Conservation (phyloP, 2,888 invertebrate species). For the Asteroscopus sphinx region DNA sequence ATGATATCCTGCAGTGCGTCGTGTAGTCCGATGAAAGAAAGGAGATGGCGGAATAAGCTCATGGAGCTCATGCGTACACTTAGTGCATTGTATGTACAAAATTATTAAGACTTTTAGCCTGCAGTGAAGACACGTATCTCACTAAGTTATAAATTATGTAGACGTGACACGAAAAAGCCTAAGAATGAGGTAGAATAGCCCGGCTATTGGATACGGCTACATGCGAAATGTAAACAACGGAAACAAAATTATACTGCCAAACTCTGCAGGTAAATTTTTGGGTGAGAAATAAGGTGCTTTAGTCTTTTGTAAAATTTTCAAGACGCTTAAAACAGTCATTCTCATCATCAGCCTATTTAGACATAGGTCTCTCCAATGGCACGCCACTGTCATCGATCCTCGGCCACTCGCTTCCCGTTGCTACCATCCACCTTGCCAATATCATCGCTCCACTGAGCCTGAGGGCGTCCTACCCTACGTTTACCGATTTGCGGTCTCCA, state of each 20-base stretch:
- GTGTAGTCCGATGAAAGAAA: no score
- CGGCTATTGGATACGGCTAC: conserved; percentile 31
- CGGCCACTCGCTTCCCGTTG: no score
- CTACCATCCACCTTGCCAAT: no score
- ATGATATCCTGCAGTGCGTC: no score
- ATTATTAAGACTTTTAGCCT: conserved; percentile 46
- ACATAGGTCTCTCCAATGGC: no score
- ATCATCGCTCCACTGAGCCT: no score
- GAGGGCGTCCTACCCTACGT: no score
- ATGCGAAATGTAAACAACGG: conserved; percentile 45
- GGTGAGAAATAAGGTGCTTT: conserved; percentile 9
- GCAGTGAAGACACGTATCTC: conserved; percentile 50
- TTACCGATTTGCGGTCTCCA: no score
- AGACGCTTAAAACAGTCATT: conserved; percentile 2
- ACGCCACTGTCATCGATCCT: no score
- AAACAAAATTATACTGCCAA: conserved; percentile 50
- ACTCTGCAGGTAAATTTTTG: conserved; percentile 25
- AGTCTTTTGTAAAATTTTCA: conserved; percentile 2
- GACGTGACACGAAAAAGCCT: conserved; percentile 49
- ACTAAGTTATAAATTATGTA: conserved; percentile 54
- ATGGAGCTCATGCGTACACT: no score
- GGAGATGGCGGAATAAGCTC: no score
- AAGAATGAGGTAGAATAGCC: conserved; percentile 36
- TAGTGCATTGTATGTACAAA: conserved; percentile 25
- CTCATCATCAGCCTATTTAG: no score